These are phyloP conservation scores for Jacana jacana DNA, from an alignment of 2,113 vertebrate species.

Conservation along the genomic window DNA sequence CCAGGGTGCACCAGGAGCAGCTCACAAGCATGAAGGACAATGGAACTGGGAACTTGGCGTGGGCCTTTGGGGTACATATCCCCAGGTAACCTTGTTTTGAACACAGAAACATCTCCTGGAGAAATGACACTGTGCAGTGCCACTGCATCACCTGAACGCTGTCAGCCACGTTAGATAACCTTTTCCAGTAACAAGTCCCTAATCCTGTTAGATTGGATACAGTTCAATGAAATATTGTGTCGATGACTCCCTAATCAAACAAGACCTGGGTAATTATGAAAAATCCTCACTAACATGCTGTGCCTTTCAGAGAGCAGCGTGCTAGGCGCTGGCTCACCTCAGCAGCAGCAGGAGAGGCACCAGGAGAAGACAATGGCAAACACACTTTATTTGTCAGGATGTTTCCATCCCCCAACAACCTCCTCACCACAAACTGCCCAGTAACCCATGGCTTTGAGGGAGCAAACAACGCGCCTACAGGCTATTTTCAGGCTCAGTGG, in stretches of 20 bases:
- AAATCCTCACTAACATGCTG: neutral
- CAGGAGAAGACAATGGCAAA: conserved; percentile 30
- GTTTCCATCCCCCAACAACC: conserved; percentile 66
- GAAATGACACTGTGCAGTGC: no score
- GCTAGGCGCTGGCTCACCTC: conserved; percentile 18
- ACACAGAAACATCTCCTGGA: neutral
- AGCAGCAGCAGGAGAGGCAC: conserved; percentile 20
- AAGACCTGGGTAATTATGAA: neutral
- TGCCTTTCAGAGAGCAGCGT: neutral
- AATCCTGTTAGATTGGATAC: neutral
- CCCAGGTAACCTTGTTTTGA: no score
- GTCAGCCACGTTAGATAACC: neutral
- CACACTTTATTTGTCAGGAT: conserved; percentile 59
- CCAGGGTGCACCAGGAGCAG: no score
- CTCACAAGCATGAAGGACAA: neutral
- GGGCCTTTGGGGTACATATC: no score
- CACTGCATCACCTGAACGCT: neutral
- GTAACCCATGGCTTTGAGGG: conserved; percentile 71
- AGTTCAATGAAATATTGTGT: neutral
- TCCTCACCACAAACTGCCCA: conserved; percentile 77
- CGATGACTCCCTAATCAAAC: neutral
- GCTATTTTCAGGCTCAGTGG: conserved; percentile 72
- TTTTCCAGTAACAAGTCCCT: neutral
- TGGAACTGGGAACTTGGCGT: neutral
- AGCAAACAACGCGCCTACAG: conserved; percentile 69